phyloP scores from a whole-genome alignment of 2,888 invertebrate species.

The Kuschelorhynchus macadamiae region DNA sequence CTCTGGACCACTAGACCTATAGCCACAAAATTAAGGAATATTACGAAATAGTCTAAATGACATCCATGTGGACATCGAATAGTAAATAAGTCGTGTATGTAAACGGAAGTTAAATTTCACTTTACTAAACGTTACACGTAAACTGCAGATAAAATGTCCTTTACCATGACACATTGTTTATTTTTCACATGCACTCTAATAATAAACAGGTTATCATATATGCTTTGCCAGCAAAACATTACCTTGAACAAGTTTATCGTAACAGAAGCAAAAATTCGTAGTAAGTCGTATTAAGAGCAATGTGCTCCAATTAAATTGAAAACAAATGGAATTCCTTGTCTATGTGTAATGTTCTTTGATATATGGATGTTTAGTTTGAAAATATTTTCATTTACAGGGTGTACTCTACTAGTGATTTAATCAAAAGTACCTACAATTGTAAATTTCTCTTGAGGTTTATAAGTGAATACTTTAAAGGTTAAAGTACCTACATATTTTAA shows the following conservation, averaged over 20 bases:
- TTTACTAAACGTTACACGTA: not conserved
- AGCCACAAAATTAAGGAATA: too few relatives aligned
- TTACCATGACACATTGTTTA: not conserved
- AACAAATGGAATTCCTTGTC: constrained; percentile 21
- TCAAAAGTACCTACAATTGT: too few relatives aligned
- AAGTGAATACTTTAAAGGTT: too few relatives aligned
- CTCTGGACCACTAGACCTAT: too few relatives aligned
- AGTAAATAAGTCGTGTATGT: too few relatives aligned
- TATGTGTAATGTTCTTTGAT: too few relatives aligned
- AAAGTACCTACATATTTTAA: too few relatives aligned
- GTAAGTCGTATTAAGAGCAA: constrained; percentile 5
- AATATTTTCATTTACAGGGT: not conserved
- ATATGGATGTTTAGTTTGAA: too few relatives aligned
- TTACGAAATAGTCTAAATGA: too few relatives aligned
- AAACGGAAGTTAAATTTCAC: too few relatives aligned
- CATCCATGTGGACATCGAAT: too few relatives aligned
- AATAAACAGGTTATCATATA: constrained; percentile 5
- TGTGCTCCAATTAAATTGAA: constrained; percentile 24
- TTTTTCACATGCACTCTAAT: constrained; percentile 6
- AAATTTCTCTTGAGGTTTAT: too few relatives aligned
- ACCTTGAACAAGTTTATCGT: constrained; percentile 14
- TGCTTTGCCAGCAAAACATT: constrained; percentile 13
- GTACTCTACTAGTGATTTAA: not conserved
- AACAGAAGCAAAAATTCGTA: not conserved
- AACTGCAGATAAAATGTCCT: not conserved